Conservation (phyloP, 2,797 vertebrate species). For the Microhierax caerulescens region DNA sequence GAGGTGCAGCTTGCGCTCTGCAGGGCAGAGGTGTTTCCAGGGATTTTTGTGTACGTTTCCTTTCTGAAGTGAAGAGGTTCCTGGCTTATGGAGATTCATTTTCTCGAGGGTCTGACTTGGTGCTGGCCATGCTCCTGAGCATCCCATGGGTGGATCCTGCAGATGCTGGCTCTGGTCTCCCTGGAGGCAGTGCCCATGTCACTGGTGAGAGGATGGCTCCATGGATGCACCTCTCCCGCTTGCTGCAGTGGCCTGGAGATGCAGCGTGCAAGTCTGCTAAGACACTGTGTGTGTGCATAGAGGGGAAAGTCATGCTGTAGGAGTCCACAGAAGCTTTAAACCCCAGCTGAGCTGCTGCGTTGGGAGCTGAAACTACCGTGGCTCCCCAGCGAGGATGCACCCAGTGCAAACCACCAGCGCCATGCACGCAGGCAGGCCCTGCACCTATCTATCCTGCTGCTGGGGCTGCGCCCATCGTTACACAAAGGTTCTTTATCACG, state of each 20-base stretch:
- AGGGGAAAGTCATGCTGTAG: background rate
- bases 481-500: background rate
- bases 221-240: fast-evolving
- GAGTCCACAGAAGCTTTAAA: background rate
- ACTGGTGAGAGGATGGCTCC: fast-evolving
- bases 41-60: fast-evolving
- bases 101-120: background rate
- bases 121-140: background rate
- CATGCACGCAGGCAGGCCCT: background rate
- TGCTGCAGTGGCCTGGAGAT: background rate
- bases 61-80: background rate
- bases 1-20: background rate
- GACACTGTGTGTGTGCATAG: background rate
- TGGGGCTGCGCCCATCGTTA: background rate
- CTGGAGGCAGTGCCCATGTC: fast-evolving
- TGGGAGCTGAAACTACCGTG: background rate
- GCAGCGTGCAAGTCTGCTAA: fast-evolving
- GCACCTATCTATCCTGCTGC: background rate
- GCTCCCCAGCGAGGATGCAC: background rate
- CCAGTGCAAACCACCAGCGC: background rate
- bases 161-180: background rate
- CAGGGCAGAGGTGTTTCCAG: background rate
- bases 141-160: fast-evolving
- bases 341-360: background rate
- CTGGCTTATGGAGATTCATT: background rate